Conservation (phyloP, 2,797 vertebrate species). For the Liparis tanakae region DNA sequence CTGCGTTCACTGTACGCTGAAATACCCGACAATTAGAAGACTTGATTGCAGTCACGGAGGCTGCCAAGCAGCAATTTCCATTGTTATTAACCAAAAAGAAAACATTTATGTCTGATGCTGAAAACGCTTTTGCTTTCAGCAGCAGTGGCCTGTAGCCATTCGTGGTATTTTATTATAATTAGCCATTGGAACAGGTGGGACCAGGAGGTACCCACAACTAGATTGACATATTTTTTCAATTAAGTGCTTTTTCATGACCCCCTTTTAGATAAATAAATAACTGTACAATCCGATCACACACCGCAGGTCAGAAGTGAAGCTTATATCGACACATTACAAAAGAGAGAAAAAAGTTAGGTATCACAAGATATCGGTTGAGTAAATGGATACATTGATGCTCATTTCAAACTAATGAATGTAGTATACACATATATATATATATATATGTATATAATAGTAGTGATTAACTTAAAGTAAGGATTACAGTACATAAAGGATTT, state of each 20-base stretch:
- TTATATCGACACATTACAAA: slow-evolving; percentile 5
- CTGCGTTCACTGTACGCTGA: slow-evolving; percentile 68
- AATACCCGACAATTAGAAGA: slow-evolving; percentile 77
- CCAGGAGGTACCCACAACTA: slow-evolving; percentile 73
- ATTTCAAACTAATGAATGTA: neutral
- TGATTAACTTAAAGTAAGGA: neutral
- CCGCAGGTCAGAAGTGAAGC: slow-evolving; percentile 10
- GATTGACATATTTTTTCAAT: slow-evolving; percentile 61
- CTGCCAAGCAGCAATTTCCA: slow-evolving; percentile 85
- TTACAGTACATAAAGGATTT: no score
- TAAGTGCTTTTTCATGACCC: slow-evolving; percentile 43
- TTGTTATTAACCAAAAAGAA: slow-evolving; percentile 88
- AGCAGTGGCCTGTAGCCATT: slow-evolving; percentile 52
- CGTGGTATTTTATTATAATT: slow-evolving; percentile 83
- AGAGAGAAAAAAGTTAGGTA: neutral
- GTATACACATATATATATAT: no score
- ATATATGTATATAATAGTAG: no score
- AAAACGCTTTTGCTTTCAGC: slow-evolving; percentile 73
- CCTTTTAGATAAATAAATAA: slow-evolving; percentile 38
- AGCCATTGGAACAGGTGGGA: slow-evolving; percentile 70
- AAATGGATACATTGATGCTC: neutral
- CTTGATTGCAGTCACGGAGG: slow-evolving; percentile 83
- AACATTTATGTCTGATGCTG: slow-evolving; percentile 87
- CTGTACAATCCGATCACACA: slow-evolving; percentile 17
- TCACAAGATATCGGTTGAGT: neutral